A percentile compares a stretch with the other conserved stretches of the same genome.
phyloP scores from a whole-genome alignment of 2,797 vertebrate genomes.

The Tolypeutes matacus region DNA sequence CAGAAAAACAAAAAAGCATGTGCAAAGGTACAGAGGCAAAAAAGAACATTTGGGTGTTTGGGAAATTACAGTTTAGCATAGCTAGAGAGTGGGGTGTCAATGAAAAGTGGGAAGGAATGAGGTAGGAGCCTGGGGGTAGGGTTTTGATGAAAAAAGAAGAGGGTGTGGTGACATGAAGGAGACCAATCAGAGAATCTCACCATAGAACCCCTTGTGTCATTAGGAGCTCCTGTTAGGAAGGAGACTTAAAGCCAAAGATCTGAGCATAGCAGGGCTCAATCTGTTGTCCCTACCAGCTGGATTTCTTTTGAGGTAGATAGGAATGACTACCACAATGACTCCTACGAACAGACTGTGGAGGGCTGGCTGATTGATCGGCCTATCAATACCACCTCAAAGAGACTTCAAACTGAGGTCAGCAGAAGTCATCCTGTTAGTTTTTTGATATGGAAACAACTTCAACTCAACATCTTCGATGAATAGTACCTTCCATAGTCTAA shows the following conservation, averaged over 20 bases:
- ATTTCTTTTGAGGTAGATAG: slow-evolving; percentile 29
- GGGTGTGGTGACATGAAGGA: not conserved
- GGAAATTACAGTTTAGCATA: not conserved
- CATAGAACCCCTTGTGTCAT: not conserved
- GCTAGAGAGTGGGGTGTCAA: not conserved
- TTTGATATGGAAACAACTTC: not conserved
- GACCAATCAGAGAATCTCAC: not conserved
- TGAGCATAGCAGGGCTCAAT: not conserved
- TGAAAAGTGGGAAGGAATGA: not conserved
- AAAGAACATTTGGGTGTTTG: not conserved
- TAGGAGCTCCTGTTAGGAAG: not conserved
- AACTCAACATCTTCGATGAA: not conserved
- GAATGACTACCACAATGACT: not conserved
- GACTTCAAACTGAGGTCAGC: not conserved
- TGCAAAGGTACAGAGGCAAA: slow-evolving; percentile 2
- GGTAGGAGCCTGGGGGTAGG: not conserved
- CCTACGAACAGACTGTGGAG: slow-evolving; percentile 2
- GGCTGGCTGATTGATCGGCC: not conserved
- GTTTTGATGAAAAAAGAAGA: not conserved
- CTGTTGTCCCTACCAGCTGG: not conserved
- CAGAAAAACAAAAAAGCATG: not conserved
- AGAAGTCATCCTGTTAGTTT: not conserved
- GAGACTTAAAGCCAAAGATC: slow-evolving; percentile 17
- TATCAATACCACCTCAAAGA: not conserved
- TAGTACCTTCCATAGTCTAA: not conserved